These are phyloP conservation scores for Neolamprologus kungweensis DNA, from an alignment of 2,113 vertebrate genomes.

Conservation along the genomic window DNA sequence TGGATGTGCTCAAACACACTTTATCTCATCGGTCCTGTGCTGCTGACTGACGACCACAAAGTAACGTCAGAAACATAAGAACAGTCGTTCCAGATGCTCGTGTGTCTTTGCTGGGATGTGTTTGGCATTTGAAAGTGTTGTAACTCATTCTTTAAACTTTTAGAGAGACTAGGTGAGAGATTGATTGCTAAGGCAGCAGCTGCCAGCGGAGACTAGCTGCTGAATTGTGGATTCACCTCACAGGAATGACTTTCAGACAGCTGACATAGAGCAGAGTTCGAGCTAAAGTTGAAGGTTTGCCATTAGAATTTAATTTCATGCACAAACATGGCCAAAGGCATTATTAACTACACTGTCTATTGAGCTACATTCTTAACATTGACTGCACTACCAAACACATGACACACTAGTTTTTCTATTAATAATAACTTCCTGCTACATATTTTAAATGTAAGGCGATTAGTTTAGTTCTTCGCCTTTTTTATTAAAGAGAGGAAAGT, in stretches of 20 bases:
- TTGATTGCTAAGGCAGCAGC: not conserved
- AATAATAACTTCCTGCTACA: not conserved
- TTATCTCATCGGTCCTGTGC: not conserved
- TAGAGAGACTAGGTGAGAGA: conserved; percentile 10
- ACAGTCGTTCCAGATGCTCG: not conserved
- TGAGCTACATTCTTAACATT: not conserved
- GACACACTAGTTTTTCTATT: not conserved
- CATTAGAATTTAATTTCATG: not conserved
- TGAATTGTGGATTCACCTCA: conserved; percentile 1
- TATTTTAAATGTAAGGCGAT: not conserved
- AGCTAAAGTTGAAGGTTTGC: not conserved
- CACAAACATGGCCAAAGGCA: not conserved
- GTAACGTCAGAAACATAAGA: not conserved
- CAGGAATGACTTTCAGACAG: conserved; percentile 6
- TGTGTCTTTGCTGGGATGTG: conserved; percentile 1
- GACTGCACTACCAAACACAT: not conserved
- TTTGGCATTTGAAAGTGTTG: conserved; percentile 32
- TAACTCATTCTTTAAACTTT: conserved; percentile 5
- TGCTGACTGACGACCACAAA: conserved; percentile 18
- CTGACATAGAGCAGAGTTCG: conserved; percentile 2
- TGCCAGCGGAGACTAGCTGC: not conserved
- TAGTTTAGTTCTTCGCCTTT: not conserved
- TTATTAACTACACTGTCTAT: not conserved
- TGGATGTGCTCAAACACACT: conserved; percentile 32
- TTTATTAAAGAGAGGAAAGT: not conserved